A percentile compares a stretch with the other conserved stretches of the same genome.
These are phyloP conservation scores for Macrotis lagotis DNA, from an alignment of 2,113 vertebrate species.

Conservation along the genomic window DNA sequence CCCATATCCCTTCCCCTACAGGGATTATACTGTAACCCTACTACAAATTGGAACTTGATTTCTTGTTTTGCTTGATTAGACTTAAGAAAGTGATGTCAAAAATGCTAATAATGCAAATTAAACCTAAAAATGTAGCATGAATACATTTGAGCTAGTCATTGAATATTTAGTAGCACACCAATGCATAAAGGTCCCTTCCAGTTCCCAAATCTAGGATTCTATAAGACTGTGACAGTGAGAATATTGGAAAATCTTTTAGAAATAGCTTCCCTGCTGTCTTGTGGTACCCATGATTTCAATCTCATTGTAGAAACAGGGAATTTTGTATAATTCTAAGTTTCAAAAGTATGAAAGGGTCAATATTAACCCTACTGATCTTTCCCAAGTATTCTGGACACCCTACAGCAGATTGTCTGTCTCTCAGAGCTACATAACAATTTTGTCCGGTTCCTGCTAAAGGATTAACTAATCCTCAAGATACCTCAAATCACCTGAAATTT, in stretches of 20 bases:
- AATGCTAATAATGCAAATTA: not conserved
- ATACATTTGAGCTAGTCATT: not conserved
- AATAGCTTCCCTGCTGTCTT: not conserved
- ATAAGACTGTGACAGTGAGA: not conserved
- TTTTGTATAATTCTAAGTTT: not conserved
- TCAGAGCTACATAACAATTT: conserved; percentile 50
- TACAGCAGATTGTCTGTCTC: conserved; percentile 40
- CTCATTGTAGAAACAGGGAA: not conserved
- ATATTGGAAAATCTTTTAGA: not conserved
- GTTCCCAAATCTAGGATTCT: not conserved
- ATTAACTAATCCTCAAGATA: conserved; percentile 71
- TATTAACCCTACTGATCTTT: conserved; percentile 22
- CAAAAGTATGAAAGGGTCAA: conserved; percentile 6
- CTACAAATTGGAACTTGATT: not conserved
- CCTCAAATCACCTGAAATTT: conserved; percentile 61
- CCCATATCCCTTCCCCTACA: not conserved
- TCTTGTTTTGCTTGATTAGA: not conserved
- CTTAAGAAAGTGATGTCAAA: not conserved
- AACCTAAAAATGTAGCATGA: not conserved
- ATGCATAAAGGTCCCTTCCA: not conserved
- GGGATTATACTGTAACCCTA: not conserved
- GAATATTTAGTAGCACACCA: not conserved
- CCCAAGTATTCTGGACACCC: not conserved
- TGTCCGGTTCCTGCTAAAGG: conserved; percentile 52
- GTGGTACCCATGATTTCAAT: not conserved